These are phyloP conservation scores for Bombus pascuorum DNA, from an alignment of 1,140 invertebrate genomes.

Conservation along the genomic window DNA sequence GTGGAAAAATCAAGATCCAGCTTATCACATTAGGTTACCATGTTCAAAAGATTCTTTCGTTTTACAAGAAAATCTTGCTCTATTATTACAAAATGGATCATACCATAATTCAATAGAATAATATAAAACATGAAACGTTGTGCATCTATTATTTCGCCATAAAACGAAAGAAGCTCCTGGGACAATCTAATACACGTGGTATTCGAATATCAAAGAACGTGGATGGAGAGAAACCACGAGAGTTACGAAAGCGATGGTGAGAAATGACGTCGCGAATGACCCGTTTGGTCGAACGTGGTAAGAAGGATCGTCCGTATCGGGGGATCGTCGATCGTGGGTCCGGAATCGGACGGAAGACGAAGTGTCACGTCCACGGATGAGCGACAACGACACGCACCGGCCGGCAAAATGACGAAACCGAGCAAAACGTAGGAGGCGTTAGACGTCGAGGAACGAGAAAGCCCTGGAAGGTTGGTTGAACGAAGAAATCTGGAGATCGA, in stretches of 20 bases:
- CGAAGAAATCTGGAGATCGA: neutral
- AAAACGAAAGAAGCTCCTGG: too few relatives aligned
- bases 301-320: neutral
- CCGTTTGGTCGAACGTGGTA: neutral
- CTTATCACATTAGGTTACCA: too few relatives aligned
- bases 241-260: neutral
- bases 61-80: too few relatives aligned
- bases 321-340: conserved; percentile 24
- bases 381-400: conserved; percentile 38
- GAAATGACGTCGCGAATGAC: neutral
- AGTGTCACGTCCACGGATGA: conserved; percentile 47
- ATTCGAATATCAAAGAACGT: too few relatives aligned
- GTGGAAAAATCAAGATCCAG: too few relatives aligned
- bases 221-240: neutral
- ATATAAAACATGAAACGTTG: too few relatives aligned
- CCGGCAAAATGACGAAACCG: neutral
- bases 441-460: neutral
- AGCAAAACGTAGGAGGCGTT: conserved; percentile 31
- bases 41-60: too few relatives aligned
- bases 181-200: too few relatives aligned
- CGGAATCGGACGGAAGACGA: conserved; percentile 28
- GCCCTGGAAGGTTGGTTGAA: neutral
- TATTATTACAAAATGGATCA: too few relatives aligned
- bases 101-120: too few relatives aligned
- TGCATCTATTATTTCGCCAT: too few relatives aligned